Percentiles rank a stretch among this genome's conserved stretches.
Conservation (phyloP, 2,797 vertebrate genomes). For the Chelmon rostratus region DNA sequence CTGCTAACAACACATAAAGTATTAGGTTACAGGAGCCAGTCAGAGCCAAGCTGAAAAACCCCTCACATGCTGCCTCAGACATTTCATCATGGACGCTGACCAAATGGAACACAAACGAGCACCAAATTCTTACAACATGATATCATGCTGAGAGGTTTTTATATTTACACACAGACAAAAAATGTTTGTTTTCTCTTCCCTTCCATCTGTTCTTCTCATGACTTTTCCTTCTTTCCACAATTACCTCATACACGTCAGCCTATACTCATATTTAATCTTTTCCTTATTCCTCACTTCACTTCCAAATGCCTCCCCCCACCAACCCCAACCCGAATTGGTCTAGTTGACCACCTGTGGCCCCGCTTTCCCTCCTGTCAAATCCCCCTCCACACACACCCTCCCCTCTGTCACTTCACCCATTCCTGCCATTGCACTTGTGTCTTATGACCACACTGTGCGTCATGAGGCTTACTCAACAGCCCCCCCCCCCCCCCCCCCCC, state of each 20-base stretch:
- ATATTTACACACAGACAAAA: conserved; percentile 12
- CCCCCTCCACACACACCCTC: conserved; percentile 24
- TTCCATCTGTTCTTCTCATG: conserved; percentile 12
- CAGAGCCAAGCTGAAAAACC: conserved; percentile 2
- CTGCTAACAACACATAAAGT: conserved; percentile 60
- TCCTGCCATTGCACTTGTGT: conserved; percentile 64
- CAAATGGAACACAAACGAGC: conserved; percentile 31
- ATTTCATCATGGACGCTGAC: conserved; percentile 25
- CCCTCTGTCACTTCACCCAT: conserved; percentile 55
- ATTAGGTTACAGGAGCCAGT: conserved; percentile 53
- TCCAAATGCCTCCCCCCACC: background rate
- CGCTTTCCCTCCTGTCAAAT: conserved; percentile 63
- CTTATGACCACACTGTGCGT: conserved; percentile 66
- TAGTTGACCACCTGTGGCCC: conserved; percentile 75
- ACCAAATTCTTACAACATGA: conserved; percentile 30
- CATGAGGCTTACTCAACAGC: conserved; percentile 58
- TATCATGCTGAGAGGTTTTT: conserved; percentile 19
- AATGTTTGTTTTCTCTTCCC: background rate
- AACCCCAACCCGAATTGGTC: background rate
- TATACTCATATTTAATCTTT: conserved; percentile 29
- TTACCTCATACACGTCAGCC: conserved; percentile 14
- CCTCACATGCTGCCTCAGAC: conserved; percentile 23
- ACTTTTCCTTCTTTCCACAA: background rate
- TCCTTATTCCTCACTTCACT: background rate
- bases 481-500: conserved; percentile 43